A percentile compares a stretch with the other conserved stretches of the same genome.
Evolutionary conservation across 1,140 invertebrate genomes (phyloP).

Genomic region (Drosophila pseudoobscura): DNA sequence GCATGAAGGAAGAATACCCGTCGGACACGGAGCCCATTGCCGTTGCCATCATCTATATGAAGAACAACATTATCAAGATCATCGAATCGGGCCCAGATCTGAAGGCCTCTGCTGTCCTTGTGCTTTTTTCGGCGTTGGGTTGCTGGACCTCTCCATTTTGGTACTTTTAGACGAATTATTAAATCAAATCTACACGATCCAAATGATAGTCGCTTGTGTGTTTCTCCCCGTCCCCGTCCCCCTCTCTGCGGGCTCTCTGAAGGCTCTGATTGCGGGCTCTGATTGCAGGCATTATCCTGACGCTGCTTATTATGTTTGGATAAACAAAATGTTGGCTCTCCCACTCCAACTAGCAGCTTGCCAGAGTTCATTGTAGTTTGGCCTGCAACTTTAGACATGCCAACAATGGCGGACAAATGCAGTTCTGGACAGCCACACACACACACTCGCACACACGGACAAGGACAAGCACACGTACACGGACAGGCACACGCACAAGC

Average conservation of each 20-base stretch:
- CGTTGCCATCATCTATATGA: conserved; percentile 37
- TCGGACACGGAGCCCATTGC: conserved; percentile 6
- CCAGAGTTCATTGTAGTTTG: conserved; percentile 31
- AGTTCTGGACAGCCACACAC: conserved; percentile 33
- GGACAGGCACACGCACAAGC: conserved; percentile 17
- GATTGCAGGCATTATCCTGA: conserved; percentile 25
- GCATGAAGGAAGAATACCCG: neutral
- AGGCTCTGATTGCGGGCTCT: neutral
- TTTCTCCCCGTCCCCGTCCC: no score
- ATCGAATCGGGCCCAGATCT: neutral
- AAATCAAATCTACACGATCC: no score
- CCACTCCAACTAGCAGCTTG: neutral
- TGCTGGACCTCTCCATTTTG: no score
- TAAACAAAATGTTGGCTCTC: conserved; percentile 29
- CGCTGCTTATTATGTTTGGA: conserved; percentile 35
- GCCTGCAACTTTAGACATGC: conserved; percentile 46
- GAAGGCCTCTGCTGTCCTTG: neutral
- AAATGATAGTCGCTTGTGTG: no score
- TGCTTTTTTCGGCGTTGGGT: conserved; percentile 2
- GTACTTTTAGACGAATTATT: no score
- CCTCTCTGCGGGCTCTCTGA: neutral
- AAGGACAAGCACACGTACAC: conserved; percentile 7
- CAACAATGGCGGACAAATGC: conserved; percentile 59
- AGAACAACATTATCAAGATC: conserved; percentile 11
- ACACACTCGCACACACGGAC: conserved; percentile 9